These are phyloP conservation scores for Dinoponera quadriceps DNA, from an alignment of 1,140 invertebrate species.

Conservation along the genomic window DNA sequence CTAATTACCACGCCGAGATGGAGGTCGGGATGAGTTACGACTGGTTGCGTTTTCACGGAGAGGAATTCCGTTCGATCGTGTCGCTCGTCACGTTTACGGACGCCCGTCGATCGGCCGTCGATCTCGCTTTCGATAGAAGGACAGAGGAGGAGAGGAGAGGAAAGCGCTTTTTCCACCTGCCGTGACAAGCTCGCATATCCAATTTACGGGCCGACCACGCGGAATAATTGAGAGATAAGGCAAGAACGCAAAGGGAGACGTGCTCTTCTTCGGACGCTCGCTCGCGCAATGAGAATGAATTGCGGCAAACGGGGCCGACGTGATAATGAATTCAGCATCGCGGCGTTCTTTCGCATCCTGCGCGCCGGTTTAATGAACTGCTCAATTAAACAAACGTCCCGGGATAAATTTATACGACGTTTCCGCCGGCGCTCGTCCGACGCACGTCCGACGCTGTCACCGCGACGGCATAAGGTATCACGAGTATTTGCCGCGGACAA, in stretches of 20 bases:
- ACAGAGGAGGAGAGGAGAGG: neutral
- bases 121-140: neutral
- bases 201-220: slow-evolving; percentile 22
- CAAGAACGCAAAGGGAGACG: slow-evolving; percentile 11
- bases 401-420: neutral
- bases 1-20: slow-evolving; percentile 52
- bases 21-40: slow-evolving; percentile 46
- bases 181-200: neutral
- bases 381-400: slow-evolving; percentile 5
- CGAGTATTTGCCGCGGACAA: neutral
- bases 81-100: neutral
- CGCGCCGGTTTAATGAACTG: slow-evolving; percentile 5
- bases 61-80: slow-evolving; percentile 3
- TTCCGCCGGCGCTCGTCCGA: neutral
- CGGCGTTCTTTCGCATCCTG: neutral
- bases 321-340: slow-evolving; percentile 40
- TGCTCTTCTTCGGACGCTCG: neutral
- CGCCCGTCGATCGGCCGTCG: neutral
- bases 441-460: neutral
- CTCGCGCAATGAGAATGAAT: slow-evolving; percentile 52
- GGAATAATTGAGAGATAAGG: slow-evolving; percentile 50
- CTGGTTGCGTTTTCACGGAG: slow-evolving; percentile 13
- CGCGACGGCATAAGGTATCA: neutral
- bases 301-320: neutral
- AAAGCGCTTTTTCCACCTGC: neutral